A percentile compares a stretch with the other conserved stretches of the same genome.
phyloP scores from a whole-genome alignment of 23 tunicate genomes.

The Phallusia fumigata region DNA sequence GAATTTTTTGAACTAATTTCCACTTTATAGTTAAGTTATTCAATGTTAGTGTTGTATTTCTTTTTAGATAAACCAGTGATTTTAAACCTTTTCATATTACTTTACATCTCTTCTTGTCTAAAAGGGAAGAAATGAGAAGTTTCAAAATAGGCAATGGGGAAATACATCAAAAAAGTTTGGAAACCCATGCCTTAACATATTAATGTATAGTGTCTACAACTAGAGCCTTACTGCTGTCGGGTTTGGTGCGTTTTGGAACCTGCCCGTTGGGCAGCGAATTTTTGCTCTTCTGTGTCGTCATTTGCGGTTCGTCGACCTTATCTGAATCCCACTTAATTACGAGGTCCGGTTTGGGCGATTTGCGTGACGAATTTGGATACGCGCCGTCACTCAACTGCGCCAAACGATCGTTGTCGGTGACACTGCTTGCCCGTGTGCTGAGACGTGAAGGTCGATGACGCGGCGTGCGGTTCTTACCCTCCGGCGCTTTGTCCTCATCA shows the following conservation, averaged over 20 bases:
- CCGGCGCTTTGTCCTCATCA: neutral
- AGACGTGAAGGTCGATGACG: neutral
- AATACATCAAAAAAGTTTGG: too few relatives aligned
- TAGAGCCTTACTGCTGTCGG: neutral
- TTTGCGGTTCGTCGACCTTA: neutral
- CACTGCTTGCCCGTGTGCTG: neutral
- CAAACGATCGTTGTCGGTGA: neutral
- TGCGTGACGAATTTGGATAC: neutral
- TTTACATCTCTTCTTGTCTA: too few relatives aligned
- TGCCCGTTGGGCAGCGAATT: neutral
- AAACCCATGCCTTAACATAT: too few relatives aligned
- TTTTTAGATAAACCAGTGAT: too few relatives aligned
- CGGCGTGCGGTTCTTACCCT: neutral
- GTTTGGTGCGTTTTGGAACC: conserved; percentile 1
- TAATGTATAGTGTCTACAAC: too few relatives aligned
- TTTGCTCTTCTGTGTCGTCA: neutral
- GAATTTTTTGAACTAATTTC: too few relatives aligned
- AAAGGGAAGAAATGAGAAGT: too few relatives aligned
- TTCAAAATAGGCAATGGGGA: too few relatives aligned
- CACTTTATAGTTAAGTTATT: too few relatives aligned
- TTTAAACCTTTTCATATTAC: too few relatives aligned
- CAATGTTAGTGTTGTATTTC: too few relatives aligned
- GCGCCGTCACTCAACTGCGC: neutral
- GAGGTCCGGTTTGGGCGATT: conserved; percentile 10
- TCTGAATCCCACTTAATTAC: conserved; percentile 53